A percentile compares a stretch with the other conserved stretches of the same genome.
Evolutionary conservation across 2,113 vertebrate species (phyloP).

Genomic region (Stomatorhinus ivindoensis): DNA sequence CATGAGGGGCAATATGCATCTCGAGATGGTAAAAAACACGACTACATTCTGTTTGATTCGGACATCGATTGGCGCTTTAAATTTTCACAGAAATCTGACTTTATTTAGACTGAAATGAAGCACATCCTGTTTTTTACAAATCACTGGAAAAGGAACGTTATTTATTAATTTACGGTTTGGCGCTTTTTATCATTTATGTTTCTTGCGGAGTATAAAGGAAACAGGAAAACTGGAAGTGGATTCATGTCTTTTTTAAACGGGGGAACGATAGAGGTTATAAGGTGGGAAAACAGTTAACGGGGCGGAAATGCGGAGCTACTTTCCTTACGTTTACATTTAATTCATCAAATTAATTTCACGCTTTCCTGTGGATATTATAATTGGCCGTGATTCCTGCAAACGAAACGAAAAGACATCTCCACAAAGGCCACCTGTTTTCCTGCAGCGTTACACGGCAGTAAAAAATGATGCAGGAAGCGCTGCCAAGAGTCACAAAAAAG

Average conservation of each 20-base stretch:
- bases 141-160: not conserved
- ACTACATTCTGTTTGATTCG: not conserved
- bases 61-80: not conserved
- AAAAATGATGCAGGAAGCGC: not conserved
- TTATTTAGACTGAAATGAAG: not conserved
- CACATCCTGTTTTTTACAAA: not conserved
- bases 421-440: not conserved
- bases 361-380: slow-evolving; percentile 6
- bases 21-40: not conserved
- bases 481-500: not conserved
- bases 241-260: not conserved
- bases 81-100: not conserved
- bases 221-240: not conserved
- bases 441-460: not conserved
- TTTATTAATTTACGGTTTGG: not conserved
- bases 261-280: not conserved
- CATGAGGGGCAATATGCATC: too few species aligned
- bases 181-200: not conserved
- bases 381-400: not conserved
- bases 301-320: not conserved
- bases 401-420: not conserved
- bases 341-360: not conserved
- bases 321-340: not conserved
- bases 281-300: not conserved
- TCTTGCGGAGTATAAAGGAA: not conserved